Evolutionary conservation across 2,113 vertebrate species (phyloP).

Genomic region (Heteronetta atricapilla): DNA sequence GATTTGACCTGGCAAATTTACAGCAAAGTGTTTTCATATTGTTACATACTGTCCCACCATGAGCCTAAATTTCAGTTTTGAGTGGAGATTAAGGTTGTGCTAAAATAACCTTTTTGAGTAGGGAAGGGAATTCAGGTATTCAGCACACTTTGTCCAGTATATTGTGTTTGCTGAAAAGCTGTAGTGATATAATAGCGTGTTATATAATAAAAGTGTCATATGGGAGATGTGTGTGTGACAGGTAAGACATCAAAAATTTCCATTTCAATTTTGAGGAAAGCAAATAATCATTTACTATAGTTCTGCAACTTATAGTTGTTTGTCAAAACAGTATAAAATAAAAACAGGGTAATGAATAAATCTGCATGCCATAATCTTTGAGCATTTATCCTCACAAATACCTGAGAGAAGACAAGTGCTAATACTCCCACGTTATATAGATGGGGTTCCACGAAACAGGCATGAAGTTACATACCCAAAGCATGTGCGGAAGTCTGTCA

Average conservation of each 20-base stretch:
- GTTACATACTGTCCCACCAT: background rate
- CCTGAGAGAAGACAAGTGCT: background rate
- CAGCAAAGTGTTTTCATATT: background rate
- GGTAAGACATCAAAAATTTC: slow-evolving; percentile 3
- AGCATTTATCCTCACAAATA: background rate
- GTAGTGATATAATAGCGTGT: background rate
- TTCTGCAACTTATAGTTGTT: background rate
- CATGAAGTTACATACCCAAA: background rate
- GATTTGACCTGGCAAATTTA: background rate
- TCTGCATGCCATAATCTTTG: background rate
- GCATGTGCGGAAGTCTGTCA: background rate
- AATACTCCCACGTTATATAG: background rate
- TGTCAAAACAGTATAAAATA: background rate
- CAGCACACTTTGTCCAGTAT: background rate
- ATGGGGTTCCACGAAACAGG: background rate
- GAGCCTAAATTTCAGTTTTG: background rate
- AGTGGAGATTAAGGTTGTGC: background rate
- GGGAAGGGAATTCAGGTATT: background rate
- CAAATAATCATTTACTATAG: background rate
- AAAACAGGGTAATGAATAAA: background rate
- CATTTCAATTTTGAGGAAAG: background rate
- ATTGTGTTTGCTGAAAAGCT: background rate
- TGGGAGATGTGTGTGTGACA: background rate
- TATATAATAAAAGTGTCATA: background rate
- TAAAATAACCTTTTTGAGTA: background rate